Evolutionary conservation across 2,113 vertebrate species (phyloP).

Genomic region (Romanogobio albipinnatus): DNA sequence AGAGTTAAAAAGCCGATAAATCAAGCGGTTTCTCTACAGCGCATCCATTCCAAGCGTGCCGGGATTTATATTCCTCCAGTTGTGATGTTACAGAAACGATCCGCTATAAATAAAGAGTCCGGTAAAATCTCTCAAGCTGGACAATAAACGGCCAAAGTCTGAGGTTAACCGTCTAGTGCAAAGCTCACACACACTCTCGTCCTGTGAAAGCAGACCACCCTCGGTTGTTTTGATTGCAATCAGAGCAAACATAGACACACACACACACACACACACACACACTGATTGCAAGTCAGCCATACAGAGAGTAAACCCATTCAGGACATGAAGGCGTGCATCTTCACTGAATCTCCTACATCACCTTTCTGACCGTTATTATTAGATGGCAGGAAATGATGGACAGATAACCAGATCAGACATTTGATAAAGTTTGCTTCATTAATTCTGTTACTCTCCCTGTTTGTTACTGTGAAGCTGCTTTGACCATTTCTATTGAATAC

Average conservation of each 20-base stretch:
- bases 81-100: background rate
- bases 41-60: constrained; percentile 7
- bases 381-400: background rate
- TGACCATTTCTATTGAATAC: too few relatives aligned
- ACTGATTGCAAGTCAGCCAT: constrained; percentile 36
- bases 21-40: constrained; percentile 29
- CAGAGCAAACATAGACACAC: constrained; percentile 55
- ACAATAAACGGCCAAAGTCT: background rate
- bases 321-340: background rate
- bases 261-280: constrained; percentile 42
- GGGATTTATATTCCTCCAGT: background rate
- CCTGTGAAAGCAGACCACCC: background rate
- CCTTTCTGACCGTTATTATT: background rate
- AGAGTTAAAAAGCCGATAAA: constrained; percentile 21
- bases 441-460: too few relatives aligned
- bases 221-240: constrained; percentile 73
- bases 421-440: too few relatives aligned
- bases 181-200: background rate
- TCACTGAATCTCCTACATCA: background rate
- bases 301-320: background rate
- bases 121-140: background rate
- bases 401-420: background rate
- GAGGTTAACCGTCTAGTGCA: background rate
- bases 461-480: too few relatives aligned
- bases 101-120: background rate